Evolutionary conservation across 2,888 invertebrate genomes (phyloP).

Genomic region (Diloba caeruleocephala): DNA sequence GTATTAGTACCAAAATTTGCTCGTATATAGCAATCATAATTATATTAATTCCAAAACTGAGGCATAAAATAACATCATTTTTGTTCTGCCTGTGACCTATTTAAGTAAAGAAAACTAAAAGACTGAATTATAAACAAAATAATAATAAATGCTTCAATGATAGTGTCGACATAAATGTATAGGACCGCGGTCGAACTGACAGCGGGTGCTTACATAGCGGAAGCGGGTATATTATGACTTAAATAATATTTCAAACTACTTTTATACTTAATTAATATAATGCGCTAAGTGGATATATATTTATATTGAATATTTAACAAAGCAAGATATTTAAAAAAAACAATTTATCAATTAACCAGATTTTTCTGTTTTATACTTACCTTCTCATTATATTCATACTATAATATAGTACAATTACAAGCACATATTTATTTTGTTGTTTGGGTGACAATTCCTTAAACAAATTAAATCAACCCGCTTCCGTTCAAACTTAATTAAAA

Average conservation of each 20-base stretch:
- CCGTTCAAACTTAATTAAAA: constrained; percentile 50
- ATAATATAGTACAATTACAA: background rate
- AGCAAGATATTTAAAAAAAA: constrained; percentile 6
- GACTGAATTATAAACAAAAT: constrained; percentile 50
- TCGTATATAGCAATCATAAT: background rate
- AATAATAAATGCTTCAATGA: constrained; percentile 69
- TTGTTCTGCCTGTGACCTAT: constrained; percentile 40
- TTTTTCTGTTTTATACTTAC: background rate
- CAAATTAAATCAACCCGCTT: constrained; percentile 37
- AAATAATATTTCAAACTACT: background rate
- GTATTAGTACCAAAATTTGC: too few species aligned
- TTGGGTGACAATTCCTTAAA: background rate
- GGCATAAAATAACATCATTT: too few species aligned
- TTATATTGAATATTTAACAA: background rate
- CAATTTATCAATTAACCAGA: background rate
- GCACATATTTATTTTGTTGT: background rate
- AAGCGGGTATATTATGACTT: constrained; percentile 32
- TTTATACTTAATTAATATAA: background rate
- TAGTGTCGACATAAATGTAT: constrained; percentile 44
- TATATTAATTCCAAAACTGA: too few species aligned
- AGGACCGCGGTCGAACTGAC: constrained; percentile 38
- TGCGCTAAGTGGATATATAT: background rate
- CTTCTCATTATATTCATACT: constrained; percentile 6
- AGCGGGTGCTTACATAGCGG: constrained; percentile 47
- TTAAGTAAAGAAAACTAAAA: constrained; percentile 35